Evolutionary conservation across 1,140 invertebrate species (phyloP).

Genomic region (Tenebrio molitor): DNA sequence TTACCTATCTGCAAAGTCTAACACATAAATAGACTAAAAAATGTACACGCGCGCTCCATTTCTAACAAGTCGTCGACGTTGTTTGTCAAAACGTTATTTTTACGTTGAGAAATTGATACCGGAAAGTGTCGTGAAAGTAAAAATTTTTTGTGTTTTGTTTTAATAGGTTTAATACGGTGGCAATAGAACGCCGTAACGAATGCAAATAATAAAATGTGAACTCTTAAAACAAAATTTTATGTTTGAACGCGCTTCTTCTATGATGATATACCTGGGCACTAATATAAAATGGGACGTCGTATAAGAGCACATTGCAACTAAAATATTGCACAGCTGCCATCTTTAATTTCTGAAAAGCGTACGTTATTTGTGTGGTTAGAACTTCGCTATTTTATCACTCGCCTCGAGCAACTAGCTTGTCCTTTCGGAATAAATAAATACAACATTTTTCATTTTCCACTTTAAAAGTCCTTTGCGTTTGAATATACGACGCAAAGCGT

Average conservation of each 20-base stretch:
- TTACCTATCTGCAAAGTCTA: conserved; percentile 24
- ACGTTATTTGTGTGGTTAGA: no score
- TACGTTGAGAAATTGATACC: conserved; percentile 13
- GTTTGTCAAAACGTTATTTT: background rate
- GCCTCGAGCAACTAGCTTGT: no score
- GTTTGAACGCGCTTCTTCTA: background rate
- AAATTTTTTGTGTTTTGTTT: background rate
- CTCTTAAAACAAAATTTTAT: background rate
- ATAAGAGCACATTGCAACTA: background rate
- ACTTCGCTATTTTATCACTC: no score
- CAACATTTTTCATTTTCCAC: no score
- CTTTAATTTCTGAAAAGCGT: background rate
- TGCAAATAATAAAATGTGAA: no score
- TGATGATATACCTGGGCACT: background rate
- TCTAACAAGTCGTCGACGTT: background rate
- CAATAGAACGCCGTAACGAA: background rate
- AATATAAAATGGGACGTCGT: background rate
- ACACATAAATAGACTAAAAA: conserved; percentile 3
- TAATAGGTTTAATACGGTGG: background rate
- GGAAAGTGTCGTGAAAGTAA: no score
- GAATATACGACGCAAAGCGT: no score
- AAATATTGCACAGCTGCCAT: conserved; percentile 5
- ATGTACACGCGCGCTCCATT: background rate
- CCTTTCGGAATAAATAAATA: no score
- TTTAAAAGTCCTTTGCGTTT: no score